Conservation (phyloP, 2,888 invertebrate genomes). For the Thymelicus acteon region DNA sequence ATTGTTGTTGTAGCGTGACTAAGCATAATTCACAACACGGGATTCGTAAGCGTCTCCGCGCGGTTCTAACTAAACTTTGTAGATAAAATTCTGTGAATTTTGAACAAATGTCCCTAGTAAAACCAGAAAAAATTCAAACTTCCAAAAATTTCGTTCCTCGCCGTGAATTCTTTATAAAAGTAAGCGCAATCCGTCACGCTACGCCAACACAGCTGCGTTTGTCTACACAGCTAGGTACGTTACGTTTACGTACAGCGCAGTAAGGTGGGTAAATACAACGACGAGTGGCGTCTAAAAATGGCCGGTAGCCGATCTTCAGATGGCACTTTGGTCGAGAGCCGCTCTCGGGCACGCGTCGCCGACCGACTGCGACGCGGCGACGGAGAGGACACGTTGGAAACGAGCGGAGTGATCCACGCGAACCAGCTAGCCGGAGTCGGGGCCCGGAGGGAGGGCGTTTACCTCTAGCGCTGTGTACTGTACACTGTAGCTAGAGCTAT, state of each 20-base stretch:
- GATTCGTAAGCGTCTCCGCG: constrained; percentile 15
- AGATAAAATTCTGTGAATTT: constrained; percentile 19
- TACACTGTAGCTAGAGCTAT: constrained; percentile 6
- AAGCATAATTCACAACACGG: constrained; percentile 25
- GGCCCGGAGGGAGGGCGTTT: constrained; percentile 52
- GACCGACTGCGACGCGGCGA: constrained; percentile 38
- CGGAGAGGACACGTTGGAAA: constrained; percentile 40
- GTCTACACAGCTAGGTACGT: background rate
- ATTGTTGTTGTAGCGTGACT: constrained; percentile 32
- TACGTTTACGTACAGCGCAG: background rate
- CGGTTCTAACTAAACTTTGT: constrained; percentile 7
- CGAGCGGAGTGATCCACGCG: constrained; percentile 62
- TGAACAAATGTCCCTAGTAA: constrained; percentile 6
- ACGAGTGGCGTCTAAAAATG: constrained; percentile 31
- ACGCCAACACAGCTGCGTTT: constrained; percentile 4
- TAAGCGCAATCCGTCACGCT: constrained; percentile 13
- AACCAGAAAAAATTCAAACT: background rate
- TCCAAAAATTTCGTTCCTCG: background rate
- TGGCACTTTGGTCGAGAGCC: constrained; percentile 47
- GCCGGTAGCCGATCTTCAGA: constrained; percentile 44
- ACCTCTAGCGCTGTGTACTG: constrained; percentile 47
- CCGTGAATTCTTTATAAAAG: background rate
- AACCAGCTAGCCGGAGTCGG: constrained; percentile 44
- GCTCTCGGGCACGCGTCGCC: constrained; percentile 46
- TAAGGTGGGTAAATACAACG: constrained; percentile 31